Evolutionary conservation across 1,140 invertebrate genomes (phyloP).

Genomic region (Brevipalpus yothersi): DNA sequence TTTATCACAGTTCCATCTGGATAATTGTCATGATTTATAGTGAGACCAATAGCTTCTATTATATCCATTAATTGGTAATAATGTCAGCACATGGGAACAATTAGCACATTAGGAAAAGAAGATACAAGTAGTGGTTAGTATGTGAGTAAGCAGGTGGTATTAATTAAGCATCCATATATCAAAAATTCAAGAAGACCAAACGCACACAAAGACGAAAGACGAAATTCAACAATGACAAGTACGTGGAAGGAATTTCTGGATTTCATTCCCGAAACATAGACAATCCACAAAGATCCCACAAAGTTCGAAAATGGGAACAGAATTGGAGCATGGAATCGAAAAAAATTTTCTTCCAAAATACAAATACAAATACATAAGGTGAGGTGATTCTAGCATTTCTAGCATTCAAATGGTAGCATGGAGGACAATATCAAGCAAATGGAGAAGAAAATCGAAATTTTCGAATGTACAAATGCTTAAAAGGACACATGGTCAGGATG

Average conservation of each 20-base stretch:
- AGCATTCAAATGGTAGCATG: no score
- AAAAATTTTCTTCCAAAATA: no score
- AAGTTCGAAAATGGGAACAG: no score
- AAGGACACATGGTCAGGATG: no score
- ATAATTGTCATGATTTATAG: neutral
- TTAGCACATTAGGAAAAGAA: neutral
- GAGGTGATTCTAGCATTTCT: no score
- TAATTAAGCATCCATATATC: neutral
- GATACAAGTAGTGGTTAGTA: neutral
- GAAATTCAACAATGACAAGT: neutral
- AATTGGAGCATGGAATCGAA: no score
- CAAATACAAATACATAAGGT: no score
- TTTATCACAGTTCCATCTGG: constrained; percentile 4
- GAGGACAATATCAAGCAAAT: no score
- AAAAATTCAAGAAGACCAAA: neutral
- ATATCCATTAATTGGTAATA: neutral
- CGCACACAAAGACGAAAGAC: neutral
- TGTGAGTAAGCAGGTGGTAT: neutral
- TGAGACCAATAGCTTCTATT: constrained; percentile 4
- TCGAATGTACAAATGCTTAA: no score
- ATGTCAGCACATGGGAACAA: neutral
- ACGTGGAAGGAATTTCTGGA: neutral
- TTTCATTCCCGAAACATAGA: no score
- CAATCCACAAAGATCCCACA: no score
- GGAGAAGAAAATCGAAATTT: no score